phyloP scores from a whole-genome alignment of 2,888 invertebrate genomes.

The Tipula lateralis region DNA sequence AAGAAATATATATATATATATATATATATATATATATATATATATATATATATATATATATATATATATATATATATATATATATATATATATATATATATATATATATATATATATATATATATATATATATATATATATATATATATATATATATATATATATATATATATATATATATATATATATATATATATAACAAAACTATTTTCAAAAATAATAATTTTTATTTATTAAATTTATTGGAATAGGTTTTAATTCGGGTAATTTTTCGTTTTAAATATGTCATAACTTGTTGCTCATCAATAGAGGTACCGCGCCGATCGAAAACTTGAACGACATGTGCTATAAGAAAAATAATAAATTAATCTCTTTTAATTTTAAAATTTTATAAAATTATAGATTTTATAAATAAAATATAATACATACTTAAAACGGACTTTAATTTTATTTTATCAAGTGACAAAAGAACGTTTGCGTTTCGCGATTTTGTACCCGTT shows the following conservation, averaged over 20 bases:
- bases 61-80: no score
- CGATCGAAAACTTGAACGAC: slow-evolving; percentile 45
- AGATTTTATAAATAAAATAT: no score
- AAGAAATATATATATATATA: not conserved
- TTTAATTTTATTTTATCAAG: slow-evolving; percentile 41
- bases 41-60: no score
- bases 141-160: no score
- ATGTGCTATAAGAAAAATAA: slow-evolving; percentile 41
- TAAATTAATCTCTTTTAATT: not conserved
- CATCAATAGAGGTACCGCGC: slow-evolving; percentile 40
- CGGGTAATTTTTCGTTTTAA: slow-evolving; percentile 42
- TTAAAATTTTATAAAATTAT: not conserved
- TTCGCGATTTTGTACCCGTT: slow-evolving; percentile 38
- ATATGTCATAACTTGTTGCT: slow-evolving; percentile 40
- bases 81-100: no score
- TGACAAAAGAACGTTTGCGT: slow-evolving; percentile 37
- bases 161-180: no score
- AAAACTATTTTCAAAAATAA: not conserved
- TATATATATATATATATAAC: not conserved
- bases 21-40: no score
- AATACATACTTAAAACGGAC: slow-evolving; percentile 44
- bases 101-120: no score
- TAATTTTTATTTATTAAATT: not conserved
- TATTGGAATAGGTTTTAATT: slow-evolving; percentile 33
- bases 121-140: no score